Percentiles rank a stretch among this genome's conserved stretches.
Evolutionary conservation across 1,140 invertebrate species (phyloP).

Genomic region (Neoseiulus cucumeris): DNA sequence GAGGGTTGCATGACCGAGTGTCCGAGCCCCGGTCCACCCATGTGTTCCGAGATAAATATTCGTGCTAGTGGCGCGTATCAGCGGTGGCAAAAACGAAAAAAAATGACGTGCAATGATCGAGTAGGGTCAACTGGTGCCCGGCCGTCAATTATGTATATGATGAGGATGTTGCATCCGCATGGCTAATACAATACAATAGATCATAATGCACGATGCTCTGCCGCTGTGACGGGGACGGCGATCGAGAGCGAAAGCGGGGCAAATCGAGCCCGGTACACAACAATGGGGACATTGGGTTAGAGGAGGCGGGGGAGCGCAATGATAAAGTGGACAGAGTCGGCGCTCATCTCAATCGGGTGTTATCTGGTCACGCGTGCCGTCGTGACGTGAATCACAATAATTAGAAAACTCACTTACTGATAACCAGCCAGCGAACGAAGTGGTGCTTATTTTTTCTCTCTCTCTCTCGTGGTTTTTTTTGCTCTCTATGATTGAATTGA

Average conservation of each 20-base stretch:
- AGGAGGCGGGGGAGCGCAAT: neutral
- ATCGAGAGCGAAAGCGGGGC: neutral
- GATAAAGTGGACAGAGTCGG: constrained; percentile 8
- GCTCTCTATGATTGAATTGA: too few relatives aligned
- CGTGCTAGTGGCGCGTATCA: too few relatives aligned
- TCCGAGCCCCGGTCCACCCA: too few relatives aligned
- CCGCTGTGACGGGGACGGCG: neutral
- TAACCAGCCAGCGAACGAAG: too few relatives aligned
- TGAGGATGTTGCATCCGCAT: too few relatives aligned
- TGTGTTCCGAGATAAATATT: too few relatives aligned
- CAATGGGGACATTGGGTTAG: too few relatives aligned
- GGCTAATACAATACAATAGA: too few relatives aligned
- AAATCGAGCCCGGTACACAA: neutral
- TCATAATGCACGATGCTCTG: neutral
- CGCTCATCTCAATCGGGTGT: neutral
- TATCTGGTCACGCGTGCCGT: constrained; percentile 9
- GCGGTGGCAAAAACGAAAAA: too few relatives aligned
- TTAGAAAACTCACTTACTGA: neutral
- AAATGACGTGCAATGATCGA: neutral
- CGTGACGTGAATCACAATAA: constrained; percentile 10
- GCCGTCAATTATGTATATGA: constrained; percentile 9
- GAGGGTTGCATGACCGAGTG: too few relatives aligned
- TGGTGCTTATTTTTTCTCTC: too few relatives aligned
- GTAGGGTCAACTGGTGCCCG: constrained; percentile 1
- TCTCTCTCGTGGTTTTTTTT: too few relatives aligned